Evolutionary conservation across 2,113 vertebrate species (phyloP).

Genomic region (Petroica traversi): DNA sequence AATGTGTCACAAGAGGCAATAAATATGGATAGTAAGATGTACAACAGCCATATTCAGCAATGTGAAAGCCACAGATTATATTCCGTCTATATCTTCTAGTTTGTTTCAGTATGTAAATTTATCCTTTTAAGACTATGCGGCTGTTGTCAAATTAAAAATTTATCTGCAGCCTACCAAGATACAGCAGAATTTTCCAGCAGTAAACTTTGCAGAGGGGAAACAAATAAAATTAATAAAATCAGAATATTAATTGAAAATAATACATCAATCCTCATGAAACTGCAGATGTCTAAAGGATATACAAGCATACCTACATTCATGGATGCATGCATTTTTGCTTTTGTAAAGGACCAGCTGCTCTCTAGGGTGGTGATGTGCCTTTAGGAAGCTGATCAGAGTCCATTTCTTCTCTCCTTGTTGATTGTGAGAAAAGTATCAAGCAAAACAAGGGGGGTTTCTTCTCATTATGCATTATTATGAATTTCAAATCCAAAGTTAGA

Average conservation of each 20-base stretch:
- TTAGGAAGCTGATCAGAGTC: background rate
- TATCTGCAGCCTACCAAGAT: slow-evolving; percentile 22
- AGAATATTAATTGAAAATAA: slow-evolving; percentile 28
- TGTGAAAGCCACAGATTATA: background rate
- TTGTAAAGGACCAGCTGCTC: background rate
- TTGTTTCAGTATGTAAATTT: slow-evolving; percentile 27
- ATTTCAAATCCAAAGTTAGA: slow-evolving; percentile 5
- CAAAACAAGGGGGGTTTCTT: background rate
- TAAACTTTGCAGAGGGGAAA: background rate
- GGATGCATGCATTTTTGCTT: background rate
- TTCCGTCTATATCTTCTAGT: background rate
- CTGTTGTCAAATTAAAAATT: slow-evolving; percentile 44
- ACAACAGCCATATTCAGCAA: background rate
- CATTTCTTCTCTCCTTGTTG: background rate
- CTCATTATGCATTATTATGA: background rate
- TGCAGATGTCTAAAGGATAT: background rate
- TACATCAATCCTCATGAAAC: background rate
- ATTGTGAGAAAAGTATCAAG: background rate
- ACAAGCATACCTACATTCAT: background rate
- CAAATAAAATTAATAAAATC: slow-evolving; percentile 47
- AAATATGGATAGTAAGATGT: background rate
- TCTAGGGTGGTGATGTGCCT: background rate
- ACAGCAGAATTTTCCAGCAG: background rate
- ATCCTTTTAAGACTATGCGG: slow-evolving; percentile 20
- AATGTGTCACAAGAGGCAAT: slow-evolving; percentile 11